A percentile compares a stretch with the other conserved stretches of the same genome.
Evolutionary conservation across 92 coral and sea anemone genomes (phyloP).

Genomic region (Porites evermanni): DNA sequence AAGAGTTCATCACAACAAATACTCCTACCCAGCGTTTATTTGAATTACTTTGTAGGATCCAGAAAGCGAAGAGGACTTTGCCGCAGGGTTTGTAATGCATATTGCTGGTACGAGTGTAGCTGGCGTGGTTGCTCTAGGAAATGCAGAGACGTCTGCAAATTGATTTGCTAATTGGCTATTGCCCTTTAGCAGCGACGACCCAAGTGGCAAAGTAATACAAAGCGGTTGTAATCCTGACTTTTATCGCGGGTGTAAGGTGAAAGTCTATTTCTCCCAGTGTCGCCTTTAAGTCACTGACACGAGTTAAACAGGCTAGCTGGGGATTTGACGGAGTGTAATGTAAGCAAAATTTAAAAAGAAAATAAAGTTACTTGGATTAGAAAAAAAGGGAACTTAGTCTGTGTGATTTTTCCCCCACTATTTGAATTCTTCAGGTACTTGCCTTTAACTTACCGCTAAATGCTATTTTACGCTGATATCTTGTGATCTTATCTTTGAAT

Average conservation of each 20-base stretch:
- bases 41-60: not conserved
- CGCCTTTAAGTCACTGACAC: not conserved
- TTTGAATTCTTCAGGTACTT: not conserved
- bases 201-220: not conserved
- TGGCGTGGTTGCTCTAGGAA: not conserved
- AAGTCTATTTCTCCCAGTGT: not conserved
- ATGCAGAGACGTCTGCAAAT: not conserved
- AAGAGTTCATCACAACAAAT: not conserved
- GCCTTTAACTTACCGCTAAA: too few species aligned
- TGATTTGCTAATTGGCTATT: not conserved
- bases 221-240: not conserved
- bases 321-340: not conserved
- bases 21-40: not conserved
- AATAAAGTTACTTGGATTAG: not conserved
- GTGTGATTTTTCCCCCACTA: not conserved
- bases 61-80: slow-evolving; percentile 1
- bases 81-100: not conserved
- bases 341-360: not conserved
- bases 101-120: not conserved
- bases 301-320: not conserved
- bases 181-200: not conserved
- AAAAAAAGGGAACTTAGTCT: not conserved
- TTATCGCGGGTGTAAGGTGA: slow-evolving; percentile 1
- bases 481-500: too few species aligned
- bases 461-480: too few species aligned